These are phyloP conservation scores for Ptychobarbus kaznakovi DNA, from an alignment of 2,797 vertebrate genomes.

Conservation along the genomic window DNA sequence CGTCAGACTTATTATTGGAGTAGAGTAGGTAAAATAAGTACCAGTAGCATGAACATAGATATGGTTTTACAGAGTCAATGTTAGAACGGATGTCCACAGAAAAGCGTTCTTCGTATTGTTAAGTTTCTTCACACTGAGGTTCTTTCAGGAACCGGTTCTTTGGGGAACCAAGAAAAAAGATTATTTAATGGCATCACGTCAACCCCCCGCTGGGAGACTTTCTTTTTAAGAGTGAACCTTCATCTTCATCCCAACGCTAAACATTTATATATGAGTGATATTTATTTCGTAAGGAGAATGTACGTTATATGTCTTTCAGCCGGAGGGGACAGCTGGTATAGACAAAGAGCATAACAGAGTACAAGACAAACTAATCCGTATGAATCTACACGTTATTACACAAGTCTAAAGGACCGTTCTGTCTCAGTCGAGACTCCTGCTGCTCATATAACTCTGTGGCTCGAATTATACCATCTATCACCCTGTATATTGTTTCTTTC, in stretches of 20 bases:
- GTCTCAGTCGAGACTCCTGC: conserved; percentile 82
- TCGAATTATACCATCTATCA: conserved; percentile 83
- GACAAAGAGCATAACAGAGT: conserved; percentile 45
- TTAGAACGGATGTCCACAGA: not conserved
- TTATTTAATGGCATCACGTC: not conserved
- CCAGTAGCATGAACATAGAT: too few species aligned
- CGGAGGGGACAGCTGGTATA: conserved; percentile 21
- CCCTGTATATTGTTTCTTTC: conserved; percentile 56
- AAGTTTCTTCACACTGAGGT: not conserved
- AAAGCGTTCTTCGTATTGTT: not conserved
- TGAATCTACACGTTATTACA: conserved; percentile 77
- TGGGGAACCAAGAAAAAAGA: not conserved
- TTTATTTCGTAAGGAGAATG: conserved; percentile 12
- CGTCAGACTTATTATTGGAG: not conserved
- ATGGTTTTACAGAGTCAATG: too few species aligned
- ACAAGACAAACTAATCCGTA: conserved; percentile 65
- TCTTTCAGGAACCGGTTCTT: not conserved
- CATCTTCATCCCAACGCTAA: not conserved
- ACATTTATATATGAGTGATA: not conserved
- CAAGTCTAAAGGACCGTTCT: conserved; percentile 73
- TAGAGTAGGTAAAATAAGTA: not conserved
- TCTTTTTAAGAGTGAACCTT: not conserved
- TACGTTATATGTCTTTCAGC: conserved; percentile 9
- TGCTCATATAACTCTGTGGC: conserved; percentile 77
- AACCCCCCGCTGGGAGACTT: not conserved